Base-by-base conservation (phyloP, 1,140 invertebrate genomes). In the Potamilus streckersoni region DNA sequence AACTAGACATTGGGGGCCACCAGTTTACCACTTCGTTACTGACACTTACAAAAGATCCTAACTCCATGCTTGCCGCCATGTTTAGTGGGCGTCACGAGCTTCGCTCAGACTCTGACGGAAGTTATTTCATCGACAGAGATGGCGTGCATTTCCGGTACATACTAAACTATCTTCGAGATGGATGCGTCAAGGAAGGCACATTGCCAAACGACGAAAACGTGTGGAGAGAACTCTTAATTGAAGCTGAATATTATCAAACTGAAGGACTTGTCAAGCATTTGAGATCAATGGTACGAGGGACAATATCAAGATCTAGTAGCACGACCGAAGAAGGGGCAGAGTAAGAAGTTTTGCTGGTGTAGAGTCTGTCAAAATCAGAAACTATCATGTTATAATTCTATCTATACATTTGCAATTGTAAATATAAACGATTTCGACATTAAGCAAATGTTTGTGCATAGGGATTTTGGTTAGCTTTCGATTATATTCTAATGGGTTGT, bases 41-140 rank as follows among this genome's bases (percentile, higher is more conserved):
- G 20, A 89, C 87, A 1, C 72, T 90, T 12, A 82, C 79, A 16
- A 84, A 83, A 78, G 88, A 89, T 62, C 78, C 84, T 14, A 76
- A 85, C 61, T 89, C 87, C 31, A 89, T 90, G 88, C 63, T 90
- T 62, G 84, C 88, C 13, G 85, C 87, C 71, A 90, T 90, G 89
- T 90, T 90, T 76, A 88, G 86, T 67, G 81, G 84, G 27, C 78
- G 85, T 31, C 80, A 86, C 64, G 61, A 73, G 27, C 71, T 83
- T 49, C 80, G 79, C 63, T 80, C 79, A 62, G 85, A 88, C 60
- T 59, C 63, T 66, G 84, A 86, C 71, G 86, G 86, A 71, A 86
- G 84, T 73, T 86, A 84, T 69, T 87, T 88, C 78, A 87, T 86
- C 38, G 89, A 90, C 76, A 70, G 85, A 68, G 84, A 89, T 61